Evolutionary conservation across 2,797 vertebrate species (phyloP).

Genomic region (Eidolon dupreanum): DNA sequence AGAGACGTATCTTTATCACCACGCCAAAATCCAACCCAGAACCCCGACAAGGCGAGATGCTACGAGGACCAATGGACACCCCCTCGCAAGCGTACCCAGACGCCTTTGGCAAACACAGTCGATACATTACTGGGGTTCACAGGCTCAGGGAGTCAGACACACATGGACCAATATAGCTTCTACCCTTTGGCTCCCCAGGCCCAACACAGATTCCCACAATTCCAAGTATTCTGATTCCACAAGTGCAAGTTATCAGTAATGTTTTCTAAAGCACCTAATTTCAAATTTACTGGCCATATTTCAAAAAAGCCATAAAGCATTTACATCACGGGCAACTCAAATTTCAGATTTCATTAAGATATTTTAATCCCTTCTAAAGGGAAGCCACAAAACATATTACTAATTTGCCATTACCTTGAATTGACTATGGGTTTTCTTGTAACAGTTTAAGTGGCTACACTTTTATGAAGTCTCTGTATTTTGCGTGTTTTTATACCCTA

Average conservation of each 20-base stretch:
- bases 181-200: not conserved
- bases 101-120: conserved; percentile 46
- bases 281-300: not conserved
- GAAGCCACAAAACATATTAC: not conserved
- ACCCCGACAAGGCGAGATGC: not conserved
- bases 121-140: not conserved
- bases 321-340: not conserved
- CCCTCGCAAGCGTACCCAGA: not conserved
- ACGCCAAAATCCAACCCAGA: not conserved
- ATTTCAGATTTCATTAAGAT: not conserved
- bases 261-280: not conserved
- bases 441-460: not conserved
- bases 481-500: not conserved
- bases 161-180: not conserved
- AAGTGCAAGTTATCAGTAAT: not conserved
- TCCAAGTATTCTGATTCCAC: not conserved
- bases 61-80: not conserved
- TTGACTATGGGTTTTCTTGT: not conserved
- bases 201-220: not conserved
- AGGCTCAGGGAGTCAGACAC: not conserved
- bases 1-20: not conserved
- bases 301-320: not conserved
- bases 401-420: not conserved
- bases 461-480: not conserved
- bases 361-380: not conserved